A percentile compares a stretch with the other conserved stretches of the same genome.
These are phyloP conservation scores for Halichondria panicea DNA, from an alignment of 37 sponge, comb jelly and placozoan species.

Conservation along the genomic window DNA sequence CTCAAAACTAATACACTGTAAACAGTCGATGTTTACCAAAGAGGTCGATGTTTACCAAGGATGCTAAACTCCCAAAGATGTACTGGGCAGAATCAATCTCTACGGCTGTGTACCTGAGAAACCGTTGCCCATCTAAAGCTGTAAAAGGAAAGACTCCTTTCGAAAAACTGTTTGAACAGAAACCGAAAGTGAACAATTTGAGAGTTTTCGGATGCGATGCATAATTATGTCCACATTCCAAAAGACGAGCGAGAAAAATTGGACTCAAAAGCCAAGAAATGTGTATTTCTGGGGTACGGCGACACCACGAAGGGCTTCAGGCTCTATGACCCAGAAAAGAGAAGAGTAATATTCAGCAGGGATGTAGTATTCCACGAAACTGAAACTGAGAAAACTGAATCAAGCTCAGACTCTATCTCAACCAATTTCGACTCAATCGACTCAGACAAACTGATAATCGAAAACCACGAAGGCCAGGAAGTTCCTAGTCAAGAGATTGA, in stretches of 20 bases:
- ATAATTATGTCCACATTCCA: constrained; percentile 21
- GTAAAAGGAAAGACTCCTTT: constrained; percentile 37
- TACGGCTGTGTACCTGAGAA: constrained; percentile 55
- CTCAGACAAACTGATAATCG: too few relatives aligned
- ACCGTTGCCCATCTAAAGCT: constrained; percentile 46
- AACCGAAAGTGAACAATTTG: constrained; percentile 37
- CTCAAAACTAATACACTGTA: too few relatives aligned
- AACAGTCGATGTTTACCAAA: too few relatives aligned
- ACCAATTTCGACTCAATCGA: too few relatives aligned
- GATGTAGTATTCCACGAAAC: constrained; percentile 48
- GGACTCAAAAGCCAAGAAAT: constrained; percentile 43
- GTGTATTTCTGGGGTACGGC: constrained; percentile 47
- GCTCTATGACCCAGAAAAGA: constrained; percentile 36
- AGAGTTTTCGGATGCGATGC: constrained; percentile 53
- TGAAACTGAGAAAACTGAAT: too few relatives aligned
- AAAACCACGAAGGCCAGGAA: too few relatives aligned
- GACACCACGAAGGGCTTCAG: constrained; percentile 39
- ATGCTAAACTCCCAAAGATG: constrained; percentile 47
- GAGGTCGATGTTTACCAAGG: too few relatives aligned
- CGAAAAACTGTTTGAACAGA: constrained; percentile 40
- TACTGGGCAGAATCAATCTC: constrained; percentile 70
- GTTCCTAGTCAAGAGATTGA: not conserved
- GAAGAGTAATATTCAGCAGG: constrained; percentile 29
- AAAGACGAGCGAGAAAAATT: constrained; percentile 50
- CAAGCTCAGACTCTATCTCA: too few relatives aligned